Conservation (phyloP, 2,888 invertebrate species). For the Caenorhabditis plicata region DNA sequence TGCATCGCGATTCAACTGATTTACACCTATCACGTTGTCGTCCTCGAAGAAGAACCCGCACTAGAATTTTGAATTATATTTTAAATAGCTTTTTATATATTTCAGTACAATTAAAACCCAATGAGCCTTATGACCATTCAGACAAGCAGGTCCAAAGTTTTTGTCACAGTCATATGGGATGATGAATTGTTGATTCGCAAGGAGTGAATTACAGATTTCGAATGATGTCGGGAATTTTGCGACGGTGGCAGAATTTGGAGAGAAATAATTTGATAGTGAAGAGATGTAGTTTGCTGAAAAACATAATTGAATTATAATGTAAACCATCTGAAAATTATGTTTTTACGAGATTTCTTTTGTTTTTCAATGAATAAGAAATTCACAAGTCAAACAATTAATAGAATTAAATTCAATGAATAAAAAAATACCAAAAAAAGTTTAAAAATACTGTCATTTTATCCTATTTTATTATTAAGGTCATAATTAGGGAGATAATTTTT, state of each 20-base stretch:
- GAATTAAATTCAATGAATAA: too few species aligned
- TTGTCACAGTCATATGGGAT: constrained; percentile 63
- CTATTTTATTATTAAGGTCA: too few species aligned
- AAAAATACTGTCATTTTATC: too few species aligned
- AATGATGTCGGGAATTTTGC: constrained; percentile 18
- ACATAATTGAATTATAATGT: background rate
- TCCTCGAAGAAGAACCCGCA: constrained; percentile 17
- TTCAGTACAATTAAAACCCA: constrained; percentile 51
- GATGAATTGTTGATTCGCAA: constrained; percentile 25
- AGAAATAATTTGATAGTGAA: constrained; percentile 22
- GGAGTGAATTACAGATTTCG: constrained; percentile 11
- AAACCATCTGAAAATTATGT: too few species aligned
- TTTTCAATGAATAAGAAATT: too few species aligned
- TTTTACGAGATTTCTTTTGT: too few species aligned
- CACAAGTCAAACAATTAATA: too few species aligned
- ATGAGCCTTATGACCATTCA: constrained; percentile 54
- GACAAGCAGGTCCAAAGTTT: constrained; percentile 49
- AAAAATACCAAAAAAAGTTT: too few species aligned
- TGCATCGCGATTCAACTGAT: constrained; percentile 1
- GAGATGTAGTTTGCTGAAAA: constrained; percentile 42
- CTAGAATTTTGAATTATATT: constrained; percentile 6
- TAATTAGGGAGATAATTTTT: too few species aligned
- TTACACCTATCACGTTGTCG: background rate
- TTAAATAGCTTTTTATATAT: background rate
- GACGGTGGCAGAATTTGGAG: constrained; percentile 11